Conservation (phyloP, 2,888 invertebrate genomes). For the Acrobasis consociella region DNA sequence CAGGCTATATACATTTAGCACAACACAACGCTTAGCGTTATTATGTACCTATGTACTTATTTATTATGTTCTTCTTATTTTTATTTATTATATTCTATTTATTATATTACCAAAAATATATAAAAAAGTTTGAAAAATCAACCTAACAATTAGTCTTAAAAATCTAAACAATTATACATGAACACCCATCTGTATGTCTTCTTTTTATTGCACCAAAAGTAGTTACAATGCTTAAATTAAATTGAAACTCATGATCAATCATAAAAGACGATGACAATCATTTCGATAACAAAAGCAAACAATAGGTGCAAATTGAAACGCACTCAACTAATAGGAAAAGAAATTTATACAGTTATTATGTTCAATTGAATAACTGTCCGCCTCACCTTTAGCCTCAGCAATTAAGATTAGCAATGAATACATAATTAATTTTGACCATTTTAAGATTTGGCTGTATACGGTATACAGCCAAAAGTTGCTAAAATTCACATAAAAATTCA, state of each 20-base stretch:
- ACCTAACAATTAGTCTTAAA: no score
- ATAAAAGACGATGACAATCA: conserved; percentile 17
- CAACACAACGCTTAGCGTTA: no score
- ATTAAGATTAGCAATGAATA: conserved; percentile 18
- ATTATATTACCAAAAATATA: no score
- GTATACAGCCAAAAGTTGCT: neutral
- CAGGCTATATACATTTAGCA: no score
- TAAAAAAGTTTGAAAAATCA: no score
- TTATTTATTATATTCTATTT: no score
- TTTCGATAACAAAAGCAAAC: neutral
- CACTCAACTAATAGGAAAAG: neutral
- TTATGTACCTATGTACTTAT: no score
- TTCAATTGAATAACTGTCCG: conserved; percentile 21
- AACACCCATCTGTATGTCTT: no score
- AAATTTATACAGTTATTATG: conserved; percentile 18
- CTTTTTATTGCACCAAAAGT: neutral
- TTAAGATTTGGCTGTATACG: no score
- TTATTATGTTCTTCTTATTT: no score
- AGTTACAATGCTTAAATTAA: neutral
- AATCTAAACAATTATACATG: no score
- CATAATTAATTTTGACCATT: conserved; percentile 6
- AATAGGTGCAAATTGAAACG: conserved; percentile 19
- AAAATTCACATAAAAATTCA: neutral
- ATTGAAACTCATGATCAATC: neutral
- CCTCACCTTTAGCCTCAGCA: conserved; percentile 16